phyloP scores from a whole-genome alignment of 2,888 invertebrate species.

The Plemyria rubiginata region DNA sequence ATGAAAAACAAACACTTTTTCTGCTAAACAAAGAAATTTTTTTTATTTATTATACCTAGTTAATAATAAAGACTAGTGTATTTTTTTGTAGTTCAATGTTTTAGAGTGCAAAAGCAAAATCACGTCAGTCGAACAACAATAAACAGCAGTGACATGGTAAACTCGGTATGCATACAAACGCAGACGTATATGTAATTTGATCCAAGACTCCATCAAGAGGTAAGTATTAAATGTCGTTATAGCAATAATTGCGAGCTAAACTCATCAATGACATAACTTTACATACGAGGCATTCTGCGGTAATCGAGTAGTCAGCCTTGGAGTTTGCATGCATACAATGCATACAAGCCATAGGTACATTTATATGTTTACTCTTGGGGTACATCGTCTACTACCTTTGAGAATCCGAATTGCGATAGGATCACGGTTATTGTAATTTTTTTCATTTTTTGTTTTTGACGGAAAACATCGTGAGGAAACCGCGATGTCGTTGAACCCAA shows the following conservation, averaged over 20 bases:
- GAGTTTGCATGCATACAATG: slow-evolving; percentile 54
- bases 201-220: slow-evolving; percentile 38
- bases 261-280: slow-evolving; percentile 61
- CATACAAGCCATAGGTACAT: slow-evolving; percentile 47
- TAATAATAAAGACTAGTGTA: too few species aligned
- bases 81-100: too few species aligned
- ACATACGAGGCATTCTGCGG: slow-evolving; percentile 10
- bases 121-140: too few species aligned
- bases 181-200: slow-evolving; percentile 7
- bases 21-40: too few species aligned
- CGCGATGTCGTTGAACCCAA: too few species aligned
- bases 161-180: not conserved
- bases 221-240: slow-evolving; percentile 28
- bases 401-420: slow-evolving; percentile 17
- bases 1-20: too few species aligned
- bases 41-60: too few species aligned
- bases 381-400: slow-evolving; percentile 38
- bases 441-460: not conserved
- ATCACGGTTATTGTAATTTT: slow-evolving; percentile 2
- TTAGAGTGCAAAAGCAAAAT: too few species aligned
- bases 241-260: slow-evolving; percentile 50
- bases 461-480: too few species aligned
- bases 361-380: too few species aligned
- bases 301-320: slow-evolving; percentile 52
- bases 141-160: slow-evolving; percentile 5